Evolutionary conservation across 1,140 invertebrate genomes (phyloP).

Genomic region (Drosophila parabipectinata): DNA sequence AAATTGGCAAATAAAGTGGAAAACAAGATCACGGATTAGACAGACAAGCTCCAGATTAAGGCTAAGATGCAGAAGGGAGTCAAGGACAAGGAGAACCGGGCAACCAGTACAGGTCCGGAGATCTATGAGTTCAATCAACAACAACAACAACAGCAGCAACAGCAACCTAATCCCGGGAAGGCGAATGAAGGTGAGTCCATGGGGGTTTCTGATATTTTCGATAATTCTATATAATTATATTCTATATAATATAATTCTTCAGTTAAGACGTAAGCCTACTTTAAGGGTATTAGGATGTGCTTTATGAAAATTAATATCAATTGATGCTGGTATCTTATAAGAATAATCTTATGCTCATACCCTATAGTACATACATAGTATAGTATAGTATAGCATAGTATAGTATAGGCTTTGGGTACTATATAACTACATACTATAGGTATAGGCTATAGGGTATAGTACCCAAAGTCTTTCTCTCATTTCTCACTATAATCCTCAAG

Average conservation of each 20-base stretch:
- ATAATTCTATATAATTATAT: not conserved
- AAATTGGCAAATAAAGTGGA: not conserved
- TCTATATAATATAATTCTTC: not conserved
- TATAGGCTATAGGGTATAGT: too few species aligned
- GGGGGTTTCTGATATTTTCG: too few species aligned
- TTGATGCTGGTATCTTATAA: too few species aligned
- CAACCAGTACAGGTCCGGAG: slow-evolving; percentile 1
- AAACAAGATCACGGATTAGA: not conserved
- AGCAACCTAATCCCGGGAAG: slow-evolving; percentile 34
- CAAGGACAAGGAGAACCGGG: slow-evolving; percentile 57
- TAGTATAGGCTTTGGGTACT: too few species aligned
- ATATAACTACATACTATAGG: too few species aligned
- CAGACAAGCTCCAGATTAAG: not conserved
- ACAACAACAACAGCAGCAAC: slow-evolving; percentile 13
- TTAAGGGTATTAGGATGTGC: too few species aligned
- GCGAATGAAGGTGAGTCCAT: slow-evolving; percentile 37
- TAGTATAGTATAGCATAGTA: too few species aligned
- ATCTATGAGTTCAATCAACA: slow-evolving; percentile 12
- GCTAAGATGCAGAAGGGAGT: slow-evolving; percentile 57
- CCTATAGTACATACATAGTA: too few species aligned
- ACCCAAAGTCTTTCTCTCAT: too few species aligned
- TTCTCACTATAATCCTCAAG: too few species aligned
- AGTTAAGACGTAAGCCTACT: not conserved
- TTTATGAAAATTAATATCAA: too few species aligned
- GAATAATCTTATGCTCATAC: too few species aligned